These are phyloP conservation scores for Phytoseiulus persimilis DNA, from an alignment of 2,888 invertebrate genomes.

Conservation along the genomic window DNA sequence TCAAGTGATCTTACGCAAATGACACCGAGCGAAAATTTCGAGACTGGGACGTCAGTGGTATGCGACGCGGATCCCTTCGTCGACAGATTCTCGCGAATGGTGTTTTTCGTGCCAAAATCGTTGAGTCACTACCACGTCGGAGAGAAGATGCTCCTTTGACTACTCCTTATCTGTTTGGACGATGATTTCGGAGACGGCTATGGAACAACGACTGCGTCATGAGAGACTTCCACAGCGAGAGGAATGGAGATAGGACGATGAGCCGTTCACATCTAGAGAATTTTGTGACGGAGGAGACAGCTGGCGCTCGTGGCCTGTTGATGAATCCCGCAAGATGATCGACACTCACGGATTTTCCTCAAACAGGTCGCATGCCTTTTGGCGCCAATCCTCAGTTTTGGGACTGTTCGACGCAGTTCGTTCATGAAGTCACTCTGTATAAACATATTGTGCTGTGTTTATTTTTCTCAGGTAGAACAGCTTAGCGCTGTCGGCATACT, in stretches of 20 bases:
- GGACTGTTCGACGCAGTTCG: background rate
- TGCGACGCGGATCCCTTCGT: background rate
- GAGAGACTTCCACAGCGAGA: no score
- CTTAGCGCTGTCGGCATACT: background rate
- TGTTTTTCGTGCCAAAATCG: no score
- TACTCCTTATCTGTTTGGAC: no score
- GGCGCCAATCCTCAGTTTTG: background rate
- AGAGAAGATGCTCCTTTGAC: no score
- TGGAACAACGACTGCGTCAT: no score
- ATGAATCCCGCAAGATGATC: background rate
- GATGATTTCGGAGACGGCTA: no score
- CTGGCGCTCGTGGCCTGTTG: no score
- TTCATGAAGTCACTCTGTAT: background rate
- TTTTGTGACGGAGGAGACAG: no score
- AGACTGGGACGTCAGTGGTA: background rate
- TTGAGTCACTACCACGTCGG: no score
- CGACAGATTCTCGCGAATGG: background rate
- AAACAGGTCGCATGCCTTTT: background rate
- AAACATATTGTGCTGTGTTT: background rate
- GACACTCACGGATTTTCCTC: background rate
- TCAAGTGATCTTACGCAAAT: background rate
- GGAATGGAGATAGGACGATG: no score
- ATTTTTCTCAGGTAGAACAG: background rate
- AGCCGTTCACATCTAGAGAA: no score
- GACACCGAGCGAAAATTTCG: background rate